phyloP scores from a whole-genome alignment of 2,888 invertebrate species.

The Caenorhabditis sp. region DNA sequence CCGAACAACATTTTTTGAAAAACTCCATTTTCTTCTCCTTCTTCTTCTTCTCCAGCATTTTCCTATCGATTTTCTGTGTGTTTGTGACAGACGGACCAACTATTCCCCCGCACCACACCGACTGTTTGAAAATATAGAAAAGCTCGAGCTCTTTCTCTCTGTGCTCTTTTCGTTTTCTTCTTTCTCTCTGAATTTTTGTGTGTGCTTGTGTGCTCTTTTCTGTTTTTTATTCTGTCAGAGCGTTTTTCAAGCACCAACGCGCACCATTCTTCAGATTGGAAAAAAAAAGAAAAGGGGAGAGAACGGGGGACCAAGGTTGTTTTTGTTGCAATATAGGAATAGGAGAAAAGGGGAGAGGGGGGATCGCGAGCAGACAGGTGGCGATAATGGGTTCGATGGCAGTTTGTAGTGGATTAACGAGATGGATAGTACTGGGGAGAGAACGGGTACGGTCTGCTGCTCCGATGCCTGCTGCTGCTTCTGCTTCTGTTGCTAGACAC shows the following conservation, averaged over 20 bases:
- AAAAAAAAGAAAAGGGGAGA: constrained; percentile 9
- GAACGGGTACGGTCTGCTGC: background rate
- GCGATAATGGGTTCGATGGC: constrained; percentile 21
- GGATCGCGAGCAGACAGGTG: constrained; percentile 30
- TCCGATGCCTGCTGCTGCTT: too few species aligned
- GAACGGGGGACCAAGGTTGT: constrained; percentile 1
- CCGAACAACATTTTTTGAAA: constrained; percentile 35
- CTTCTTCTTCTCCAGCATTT: constrained; percentile 32
- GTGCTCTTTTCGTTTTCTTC: background rate
- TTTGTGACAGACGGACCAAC: constrained; percentile 19
- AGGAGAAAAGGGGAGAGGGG: background rate
- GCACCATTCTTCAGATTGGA: constrained; percentile 43
- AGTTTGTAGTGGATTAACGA: background rate
- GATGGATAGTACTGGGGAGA: background rate
- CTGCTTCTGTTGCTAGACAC: background rate
- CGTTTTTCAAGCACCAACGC: constrained; percentile 24
- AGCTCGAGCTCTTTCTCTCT: constrained; percentile 16
- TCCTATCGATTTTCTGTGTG: constrained; percentile 40
- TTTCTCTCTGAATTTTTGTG: background rate
- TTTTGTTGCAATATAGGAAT: constrained; percentile 3
- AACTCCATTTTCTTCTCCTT: constrained; percentile 24
- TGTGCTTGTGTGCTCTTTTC: background rate
- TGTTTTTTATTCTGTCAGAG: background rate
- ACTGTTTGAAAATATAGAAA: constrained; percentile 31
- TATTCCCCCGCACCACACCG: constrained; percentile 4